Evolutionary conservation across 2,888 invertebrate genomes (phyloP), one percentile per base, ranked within the genome.

Genomic region (Scaptodrosophila latifasciaeformis): DNA sequence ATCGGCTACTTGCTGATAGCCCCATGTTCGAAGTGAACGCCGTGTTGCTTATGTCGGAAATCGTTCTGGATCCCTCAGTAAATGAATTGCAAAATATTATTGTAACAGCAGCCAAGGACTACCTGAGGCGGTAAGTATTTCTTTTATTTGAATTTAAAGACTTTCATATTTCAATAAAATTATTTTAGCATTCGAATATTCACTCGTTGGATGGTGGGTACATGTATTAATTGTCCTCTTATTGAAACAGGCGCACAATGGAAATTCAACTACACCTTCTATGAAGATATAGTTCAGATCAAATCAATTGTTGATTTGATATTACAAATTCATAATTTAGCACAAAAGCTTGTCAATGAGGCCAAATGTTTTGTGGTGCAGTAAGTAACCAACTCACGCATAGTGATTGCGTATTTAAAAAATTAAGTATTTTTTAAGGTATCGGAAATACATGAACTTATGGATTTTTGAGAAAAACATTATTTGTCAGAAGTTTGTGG

Each of bases 171-270:
- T n/a, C n/a, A n/a, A n/a, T n/a, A n/a, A n/a, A n/a, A n/a, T n/a
- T n/a, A n/a, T n/a, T 15, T 24, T 75, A 92, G 92, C 57, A 84
- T 95, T 4, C 93, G 92, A 70, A 85, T 88, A 0, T 94, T 96
- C 79, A 90, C 92, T 0, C 91, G 96, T 6, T 97, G 96, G 96
- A 93, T 94, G 92, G 88, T 91, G 69, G 91, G 91, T 9, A 93
- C 93, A 0, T 96, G 96, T 75, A 81, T 94, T 0, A 89, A 91
- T 31, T 93, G 93, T 57, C 88, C 90, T 1, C 67, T 74, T 0
- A 59, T 80, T 10, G 82, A 82, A 2, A 89, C 89, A 1, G 88
- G 89, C 2, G 39, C 50, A 3, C 74, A 69, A 13, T 57, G 62
- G 40, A 30, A 91, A 88, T 69, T 90, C 66, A 87, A 89, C 1